A percentile compares a stretch with the other conserved stretches of the same genome.
Conservation (phyloP, 2,113 vertebrate species). For the Cavia porcellus region DNA sequence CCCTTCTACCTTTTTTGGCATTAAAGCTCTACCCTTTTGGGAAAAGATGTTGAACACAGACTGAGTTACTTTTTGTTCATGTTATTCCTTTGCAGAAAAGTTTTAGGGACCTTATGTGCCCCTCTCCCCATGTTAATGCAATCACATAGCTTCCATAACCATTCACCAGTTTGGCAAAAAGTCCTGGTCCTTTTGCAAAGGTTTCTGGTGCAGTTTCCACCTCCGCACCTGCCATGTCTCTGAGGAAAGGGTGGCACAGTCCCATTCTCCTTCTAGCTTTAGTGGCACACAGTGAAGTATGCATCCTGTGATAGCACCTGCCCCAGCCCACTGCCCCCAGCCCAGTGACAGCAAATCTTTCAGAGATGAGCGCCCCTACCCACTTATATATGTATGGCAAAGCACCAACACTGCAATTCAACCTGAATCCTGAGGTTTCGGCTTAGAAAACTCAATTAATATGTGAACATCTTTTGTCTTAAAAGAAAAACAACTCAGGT, state of each 20-base stretch:
- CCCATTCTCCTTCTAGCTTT: no score
- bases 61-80: neutral
- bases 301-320: neutral
- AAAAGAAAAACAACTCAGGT: neutral
- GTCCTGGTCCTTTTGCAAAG: neutral
- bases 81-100: neutral
- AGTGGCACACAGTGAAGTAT: neutral
- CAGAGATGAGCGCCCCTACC: neutral
- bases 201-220: neutral
- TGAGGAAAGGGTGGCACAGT: no score
- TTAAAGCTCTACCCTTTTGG: constrained; percentile 7
- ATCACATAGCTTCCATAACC: neutral
- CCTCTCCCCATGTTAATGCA: neutral
- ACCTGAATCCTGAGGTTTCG: neutral
- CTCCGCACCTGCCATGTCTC: neutral
- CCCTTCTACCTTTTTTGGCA: neutral
- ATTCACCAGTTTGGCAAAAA: neutral
- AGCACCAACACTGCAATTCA: neutral
- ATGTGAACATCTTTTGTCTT: neutral
- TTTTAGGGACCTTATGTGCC: neutral
- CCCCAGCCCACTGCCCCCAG: neutral
- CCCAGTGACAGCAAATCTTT: neutral
- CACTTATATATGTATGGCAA: neutral
- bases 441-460: neutral
- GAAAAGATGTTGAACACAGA: neutral